phyloP scores from a whole-genome alignment of 2,797 vertebrate species.

The Poeciliopsis turneri region DNA sequence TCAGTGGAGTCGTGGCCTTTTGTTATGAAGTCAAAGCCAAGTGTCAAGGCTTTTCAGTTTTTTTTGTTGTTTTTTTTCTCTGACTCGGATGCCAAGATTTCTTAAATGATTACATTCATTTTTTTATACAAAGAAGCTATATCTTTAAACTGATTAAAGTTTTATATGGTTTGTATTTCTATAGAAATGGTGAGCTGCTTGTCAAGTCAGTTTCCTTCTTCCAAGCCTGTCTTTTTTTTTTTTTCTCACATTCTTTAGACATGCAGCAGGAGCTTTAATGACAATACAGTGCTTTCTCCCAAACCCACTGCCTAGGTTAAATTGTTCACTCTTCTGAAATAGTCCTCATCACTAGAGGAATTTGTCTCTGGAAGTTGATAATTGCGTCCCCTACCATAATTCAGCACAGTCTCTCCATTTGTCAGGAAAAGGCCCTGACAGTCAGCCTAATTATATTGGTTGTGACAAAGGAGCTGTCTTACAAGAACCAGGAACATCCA shows the following conservation, averaged over 20 bases:
- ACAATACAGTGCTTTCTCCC: constrained; percentile 24
- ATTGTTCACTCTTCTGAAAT: constrained; percentile 73
- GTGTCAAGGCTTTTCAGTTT: constrained; percentile 38
- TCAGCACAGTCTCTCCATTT: constrained; percentile 62
- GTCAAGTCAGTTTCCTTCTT: background rate
- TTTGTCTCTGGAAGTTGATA: constrained; percentile 59
- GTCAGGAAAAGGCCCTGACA: constrained; percentile 58
- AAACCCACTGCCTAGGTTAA: constrained; percentile 55
- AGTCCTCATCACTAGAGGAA: constrained; percentile 56
- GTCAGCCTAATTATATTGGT: constrained; percentile 73
- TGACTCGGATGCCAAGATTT: constrained; percentile 35
- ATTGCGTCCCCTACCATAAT: constrained; percentile 48
- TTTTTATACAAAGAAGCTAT: constrained; percentile 7
- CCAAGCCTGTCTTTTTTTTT: background rate
- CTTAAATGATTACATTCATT: constrained; percentile 28
- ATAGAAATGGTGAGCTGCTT: background rate
- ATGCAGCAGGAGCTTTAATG: constrained; percentile 1
- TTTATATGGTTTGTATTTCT: background rate
- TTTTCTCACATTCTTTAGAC: constrained; percentile 30
- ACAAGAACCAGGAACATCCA: constrained; percentile 54
- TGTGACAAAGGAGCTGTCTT: constrained; percentile 70
- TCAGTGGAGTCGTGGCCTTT: constrained; percentile 53
- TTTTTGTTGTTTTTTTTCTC: background rate
- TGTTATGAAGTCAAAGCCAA: constrained; percentile 47
- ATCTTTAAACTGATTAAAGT: constrained; percentile 5